These are phyloP conservation scores for Rana temporaria DNA, from an alignment of 2,113 vertebrate species.

Conservation along the genomic window DNA sequence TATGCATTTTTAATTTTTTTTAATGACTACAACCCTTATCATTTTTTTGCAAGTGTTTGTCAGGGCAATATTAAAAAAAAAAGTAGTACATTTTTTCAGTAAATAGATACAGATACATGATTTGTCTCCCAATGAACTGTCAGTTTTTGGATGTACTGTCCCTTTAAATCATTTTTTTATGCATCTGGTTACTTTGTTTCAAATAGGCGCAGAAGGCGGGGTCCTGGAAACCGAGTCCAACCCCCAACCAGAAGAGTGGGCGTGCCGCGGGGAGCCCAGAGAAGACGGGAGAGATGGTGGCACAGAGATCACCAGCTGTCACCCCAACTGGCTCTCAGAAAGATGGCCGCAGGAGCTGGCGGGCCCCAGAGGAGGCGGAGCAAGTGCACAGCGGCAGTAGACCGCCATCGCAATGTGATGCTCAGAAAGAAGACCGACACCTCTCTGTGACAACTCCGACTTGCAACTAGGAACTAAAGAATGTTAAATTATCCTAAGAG, in stretches of 20 bases:
- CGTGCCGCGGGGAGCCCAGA: rapidly evolving
- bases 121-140: not conserved
- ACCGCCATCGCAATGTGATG: not conserved
- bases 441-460: no score
- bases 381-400: rapidly evolving
- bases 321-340: rapidly evolving
- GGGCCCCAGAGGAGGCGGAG: no score
- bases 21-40: no score
- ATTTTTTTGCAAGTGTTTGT: no score
- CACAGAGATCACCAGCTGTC: rapidly evolving
- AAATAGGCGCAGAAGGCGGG: not conserved
- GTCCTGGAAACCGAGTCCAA: not conserved
- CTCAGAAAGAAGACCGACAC: no score
- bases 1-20: no score
- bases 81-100: no score
- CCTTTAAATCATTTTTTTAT: not conserved
- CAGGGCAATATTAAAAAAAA: no score
- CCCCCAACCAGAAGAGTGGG: not conserved
- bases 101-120: no score
- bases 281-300: rapidly evolving
- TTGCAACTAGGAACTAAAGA: no score
- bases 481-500: no score
- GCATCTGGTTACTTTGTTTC: not conserved
- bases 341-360: rapidly evolving
- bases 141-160: not conserved